Conservation (phyloP, 2,797 vertebrate species). For the Phataginus tetradactyla region DNA sequence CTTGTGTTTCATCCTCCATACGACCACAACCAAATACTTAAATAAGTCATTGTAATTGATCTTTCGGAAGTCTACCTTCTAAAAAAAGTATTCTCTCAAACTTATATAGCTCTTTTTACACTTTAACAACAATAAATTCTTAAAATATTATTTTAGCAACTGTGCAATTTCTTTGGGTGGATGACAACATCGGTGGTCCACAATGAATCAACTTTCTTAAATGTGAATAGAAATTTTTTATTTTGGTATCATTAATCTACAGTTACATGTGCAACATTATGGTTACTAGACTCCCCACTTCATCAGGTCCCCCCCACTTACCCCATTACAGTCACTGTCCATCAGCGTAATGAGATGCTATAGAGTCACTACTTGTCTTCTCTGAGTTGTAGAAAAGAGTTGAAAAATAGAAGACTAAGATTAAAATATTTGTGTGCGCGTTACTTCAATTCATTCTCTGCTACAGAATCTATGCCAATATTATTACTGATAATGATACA, state of each 20-base stretch:
- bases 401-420: neutral
- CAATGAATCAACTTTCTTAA: neutral
- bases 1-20: neutral
- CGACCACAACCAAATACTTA: neutral
- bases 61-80: neutral
- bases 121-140: neutral
- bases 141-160: neutral
- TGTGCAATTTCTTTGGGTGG: neutral
- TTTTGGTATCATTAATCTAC: too few relatives aligned
- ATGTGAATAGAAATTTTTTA: neutral
- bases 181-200: neutral
- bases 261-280: too few relatives aligned
- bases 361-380: too few relatives aligned
- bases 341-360: too few relatives aligned
- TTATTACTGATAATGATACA: neutral
- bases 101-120: neutral
- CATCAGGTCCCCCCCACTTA: too few relatives aligned
- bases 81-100: neutral
- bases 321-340: too few relatives aligned
- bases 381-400: neutral
- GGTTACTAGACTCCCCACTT: too few relatives aligned
- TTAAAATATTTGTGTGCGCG: neutral
- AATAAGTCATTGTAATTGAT: neutral
- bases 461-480: neutral
- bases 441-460: neutral